A percentile compares a stretch with the other conserved stretches of the same genome.
phyloP scores from a whole-genome alignment of 2,797 vertebrate genomes.

The Prionace glauca region DNA sequence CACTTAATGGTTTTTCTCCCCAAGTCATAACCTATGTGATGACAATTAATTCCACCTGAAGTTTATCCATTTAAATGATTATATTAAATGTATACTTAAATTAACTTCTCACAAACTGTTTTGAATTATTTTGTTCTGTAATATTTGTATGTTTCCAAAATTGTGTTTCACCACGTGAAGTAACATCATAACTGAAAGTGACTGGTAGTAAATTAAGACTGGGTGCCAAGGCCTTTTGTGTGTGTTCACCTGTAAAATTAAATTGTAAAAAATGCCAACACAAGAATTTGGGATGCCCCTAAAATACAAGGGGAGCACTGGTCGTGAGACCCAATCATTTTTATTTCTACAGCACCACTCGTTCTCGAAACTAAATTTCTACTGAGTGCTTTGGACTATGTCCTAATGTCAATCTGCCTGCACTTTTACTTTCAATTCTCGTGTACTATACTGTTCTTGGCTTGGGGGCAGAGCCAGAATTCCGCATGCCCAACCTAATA shows the following conservation, averaged over 20 bases:
- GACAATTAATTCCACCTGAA: background rate
- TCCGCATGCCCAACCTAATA: background rate
- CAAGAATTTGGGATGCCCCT: background rate
- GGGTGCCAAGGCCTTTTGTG: background rate
- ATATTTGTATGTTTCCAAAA: background rate
- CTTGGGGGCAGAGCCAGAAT: no score
- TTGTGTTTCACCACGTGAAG: background rate
- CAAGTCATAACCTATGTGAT: background rate
- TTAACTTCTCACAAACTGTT: background rate
- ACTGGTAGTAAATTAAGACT: background rate
- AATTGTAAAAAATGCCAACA: background rate
- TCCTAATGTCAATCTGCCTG: background rate
- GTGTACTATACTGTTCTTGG: background rate
- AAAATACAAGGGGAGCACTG: background rate
- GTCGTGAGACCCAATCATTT: background rate
- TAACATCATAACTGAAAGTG: background rate
- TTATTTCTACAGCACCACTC: background rate
- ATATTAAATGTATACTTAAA: background rate
- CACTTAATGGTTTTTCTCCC: background rate
- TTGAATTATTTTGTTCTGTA: background rate
- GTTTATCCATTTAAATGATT: background rate
- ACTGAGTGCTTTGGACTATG: background rate
- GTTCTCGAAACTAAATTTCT: background rate
- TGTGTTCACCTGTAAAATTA: background rate
- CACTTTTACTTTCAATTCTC: background rate